These are phyloP conservation scores for Aphidius gifuensis DNA, from an alignment of 1,140 invertebrate genomes.

Conservation along the genomic window DNA sequence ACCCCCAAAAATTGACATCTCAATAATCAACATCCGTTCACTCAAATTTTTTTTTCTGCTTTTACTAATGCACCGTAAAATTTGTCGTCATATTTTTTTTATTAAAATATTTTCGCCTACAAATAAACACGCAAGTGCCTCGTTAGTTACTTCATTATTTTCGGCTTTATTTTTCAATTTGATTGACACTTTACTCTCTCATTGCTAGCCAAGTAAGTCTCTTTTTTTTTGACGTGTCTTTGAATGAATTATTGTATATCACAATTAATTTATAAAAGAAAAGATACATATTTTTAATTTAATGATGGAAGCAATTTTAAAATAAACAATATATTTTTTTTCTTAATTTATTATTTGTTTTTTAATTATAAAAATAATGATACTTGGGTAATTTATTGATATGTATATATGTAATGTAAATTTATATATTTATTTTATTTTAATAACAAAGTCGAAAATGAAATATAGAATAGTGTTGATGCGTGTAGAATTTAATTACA, in stretches of 20 bases:
- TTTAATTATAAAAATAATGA: too few species aligned
- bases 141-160: conserved; percentile 20
- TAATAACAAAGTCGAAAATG: background rate
- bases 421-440: too few species aligned
- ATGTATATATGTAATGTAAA: too few species aligned
- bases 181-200: conserved; percentile 18
- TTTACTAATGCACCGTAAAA: conserved; percentile 45
- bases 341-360: too few species aligned
- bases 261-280: background rate
- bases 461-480: background rate
- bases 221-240: background rate
- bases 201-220: background rate
- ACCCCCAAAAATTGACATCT: too few species aligned
- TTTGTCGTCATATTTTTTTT: conserved; percentile 34
- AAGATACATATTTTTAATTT: too few species aligned
- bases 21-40: background rate
- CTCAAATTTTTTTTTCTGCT: conserved; percentile 26
- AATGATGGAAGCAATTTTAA: too few species aligned
- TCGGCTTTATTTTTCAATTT: conserved; percentile 5
- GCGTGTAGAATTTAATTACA: conserved; percentile 34
- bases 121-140: background rate
- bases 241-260: background rate
- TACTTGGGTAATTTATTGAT: too few species aligned
- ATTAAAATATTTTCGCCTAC: conserved; percentile 4
- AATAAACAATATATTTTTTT: too few species aligned